Percentiles rank a stretch among this genome's conserved stretches.
Conservation (phyloP, 2,113 vertebrate species). For the Marcusenius ussheri region DNA sequence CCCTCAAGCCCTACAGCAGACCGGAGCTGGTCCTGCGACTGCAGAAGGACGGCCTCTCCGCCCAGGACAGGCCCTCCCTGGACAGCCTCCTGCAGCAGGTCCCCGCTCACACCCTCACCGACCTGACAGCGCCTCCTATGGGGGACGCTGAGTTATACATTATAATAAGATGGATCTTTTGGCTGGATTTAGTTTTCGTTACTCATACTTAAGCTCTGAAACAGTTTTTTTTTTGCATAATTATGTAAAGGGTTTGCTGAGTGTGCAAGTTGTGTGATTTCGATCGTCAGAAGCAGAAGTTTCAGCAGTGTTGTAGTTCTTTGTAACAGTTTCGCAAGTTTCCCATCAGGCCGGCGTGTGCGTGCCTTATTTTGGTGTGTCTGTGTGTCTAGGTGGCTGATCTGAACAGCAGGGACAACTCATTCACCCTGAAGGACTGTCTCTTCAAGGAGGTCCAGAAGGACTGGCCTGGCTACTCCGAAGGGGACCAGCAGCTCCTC, state of each 20-base stretch:
- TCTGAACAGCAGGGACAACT: slow-evolving; percentile 71
- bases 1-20: slow-evolving; percentile 83
- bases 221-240: not conserved
- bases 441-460: slow-evolving; percentile 80
- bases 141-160: not conserved
- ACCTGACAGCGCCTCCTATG: not conserved
- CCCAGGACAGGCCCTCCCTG: slow-evolving; percentile 73
- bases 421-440: slow-evolving; percentile 69
- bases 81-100: slow-evolving; percentile 75
- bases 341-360: not conserved
- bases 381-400: slow-evolving; percentile 70
- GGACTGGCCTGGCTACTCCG: slow-evolving; percentile 85
- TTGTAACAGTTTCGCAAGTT: not conserved
- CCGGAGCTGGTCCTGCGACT: slow-evolving; percentile 79
- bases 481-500: slow-evolving; percentile 80
- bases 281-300: not conserved
- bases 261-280: not conserved
- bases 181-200: not conserved
- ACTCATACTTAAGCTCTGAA: not conserved
- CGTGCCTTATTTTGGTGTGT: not conserved
- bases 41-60: slow-evolving; percentile 74
- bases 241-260: not conserved
- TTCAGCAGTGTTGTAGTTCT: not conserved
- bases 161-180: not conserved
- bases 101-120: too few relatives aligned